Conservation (phyloP, 2,797 vertebrate genomes). For the Spinus pinus region DNA sequence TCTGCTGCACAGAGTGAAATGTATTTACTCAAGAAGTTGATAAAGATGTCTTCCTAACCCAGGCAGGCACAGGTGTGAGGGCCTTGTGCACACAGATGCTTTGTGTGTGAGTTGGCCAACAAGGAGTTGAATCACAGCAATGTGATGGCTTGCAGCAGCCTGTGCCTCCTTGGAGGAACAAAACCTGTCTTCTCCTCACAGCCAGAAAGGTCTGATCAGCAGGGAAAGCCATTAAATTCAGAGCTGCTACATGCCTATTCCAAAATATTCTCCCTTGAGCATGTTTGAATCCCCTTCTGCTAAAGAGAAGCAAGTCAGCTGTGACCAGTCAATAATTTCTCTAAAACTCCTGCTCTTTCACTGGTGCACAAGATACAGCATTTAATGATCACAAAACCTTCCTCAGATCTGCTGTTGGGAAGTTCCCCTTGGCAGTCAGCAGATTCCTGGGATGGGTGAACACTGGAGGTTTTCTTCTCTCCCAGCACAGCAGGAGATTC, state of each 20-base stretch:
- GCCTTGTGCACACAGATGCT: fast-evolving
- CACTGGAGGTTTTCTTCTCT: fast-evolving
- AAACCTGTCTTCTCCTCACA: background rate
- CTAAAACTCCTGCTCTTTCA: background rate
- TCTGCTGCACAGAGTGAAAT: background rate
- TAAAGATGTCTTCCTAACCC: background rate
- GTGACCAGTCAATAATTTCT: background rate
- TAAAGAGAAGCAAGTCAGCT: background rate
- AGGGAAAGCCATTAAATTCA: background rate
- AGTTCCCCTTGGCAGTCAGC: fast-evolving
- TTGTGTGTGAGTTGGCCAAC: background rate
- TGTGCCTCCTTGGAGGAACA: background rate
- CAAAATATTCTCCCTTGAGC: background rate
- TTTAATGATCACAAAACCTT: background rate
- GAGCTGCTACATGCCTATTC: background rate
- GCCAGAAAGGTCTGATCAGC: background rate
- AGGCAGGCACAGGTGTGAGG: background rate
- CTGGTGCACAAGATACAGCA: fast-evolving
- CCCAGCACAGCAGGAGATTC: fast-evolving
- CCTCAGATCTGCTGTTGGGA: fast-evolving
- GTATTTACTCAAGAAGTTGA: background rate
- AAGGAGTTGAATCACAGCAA: fast-evolving
- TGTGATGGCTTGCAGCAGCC: background rate
- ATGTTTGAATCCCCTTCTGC: background rate
- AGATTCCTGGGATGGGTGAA: background rate